A percentile compares a stretch with the other conserved stretches of the same genome.
phyloP scores from a whole-genome alignment of 2,888 invertebrate species.

The Xanthorhoe designata region DNA sequence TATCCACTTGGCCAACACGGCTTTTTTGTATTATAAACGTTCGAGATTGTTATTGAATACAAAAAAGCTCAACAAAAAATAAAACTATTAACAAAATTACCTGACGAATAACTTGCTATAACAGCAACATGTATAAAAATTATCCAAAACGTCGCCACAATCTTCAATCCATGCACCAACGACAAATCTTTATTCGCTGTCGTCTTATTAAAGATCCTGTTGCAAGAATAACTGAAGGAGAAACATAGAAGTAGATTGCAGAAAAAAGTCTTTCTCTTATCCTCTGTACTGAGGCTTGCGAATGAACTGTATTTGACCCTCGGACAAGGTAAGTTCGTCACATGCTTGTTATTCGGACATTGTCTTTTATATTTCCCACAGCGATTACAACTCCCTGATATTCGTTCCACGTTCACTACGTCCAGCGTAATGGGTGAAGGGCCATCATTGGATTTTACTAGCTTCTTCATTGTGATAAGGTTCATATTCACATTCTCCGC shows the following conservation, averaged over 20 bases:
- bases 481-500: conserved; percentile 61
- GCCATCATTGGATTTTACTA: conserved; percentile 49
- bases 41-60: no score
- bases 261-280: conserved; percentile 59
- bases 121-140: conserved; percentile 87
- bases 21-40: no score
- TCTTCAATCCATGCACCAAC: conserved; percentile 86
- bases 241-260: conserved; percentile 72
- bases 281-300: conserved; percentile 64
- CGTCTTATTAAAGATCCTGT: conserved; percentile 74
- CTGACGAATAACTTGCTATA: conserved; percentile 88
- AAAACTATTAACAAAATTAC: conserved; percentile 54
- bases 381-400: conserved; percentile 66
- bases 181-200: conserved; percentile 81
- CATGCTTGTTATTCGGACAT: conserved; percentile 58
- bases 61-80: no score
- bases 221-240: conserved; percentile 72
- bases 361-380: conserved; percentile 79
- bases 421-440: conserved; percentile 73
- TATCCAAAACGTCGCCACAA: conserved; percentile 88
- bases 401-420: conserved; percentile 68
- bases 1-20: no score
- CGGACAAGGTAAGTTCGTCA: conserved; percentile 61
- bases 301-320: conserved; percentile 68
- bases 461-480: conserved; percentile 61